phyloP scores from a whole-genome alignment of 2,797 vertebrate genomes.

The Nasua narica region DNA sequence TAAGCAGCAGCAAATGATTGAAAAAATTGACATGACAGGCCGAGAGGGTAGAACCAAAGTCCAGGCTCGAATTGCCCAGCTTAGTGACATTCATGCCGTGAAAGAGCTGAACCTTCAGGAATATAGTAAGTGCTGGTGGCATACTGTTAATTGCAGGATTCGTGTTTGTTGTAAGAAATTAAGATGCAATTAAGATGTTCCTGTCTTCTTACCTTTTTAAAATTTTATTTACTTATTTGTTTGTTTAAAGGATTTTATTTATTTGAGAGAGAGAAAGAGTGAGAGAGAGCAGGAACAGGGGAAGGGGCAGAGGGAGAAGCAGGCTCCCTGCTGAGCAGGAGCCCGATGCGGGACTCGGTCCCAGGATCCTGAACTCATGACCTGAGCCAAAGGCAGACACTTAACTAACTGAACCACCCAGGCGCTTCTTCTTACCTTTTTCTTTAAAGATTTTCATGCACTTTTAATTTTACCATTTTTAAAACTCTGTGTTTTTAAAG shows the following conservation, averaged over 20 bases:
- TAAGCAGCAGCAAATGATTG: constrained; percentile 98
- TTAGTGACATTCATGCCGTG: constrained; percentile 97
- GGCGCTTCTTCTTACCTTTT: not conserved
- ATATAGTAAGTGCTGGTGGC: constrained; percentile 88
- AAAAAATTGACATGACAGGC: constrained; percentile 95
- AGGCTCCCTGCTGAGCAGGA: not conserved
- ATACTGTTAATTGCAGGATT: not conserved
- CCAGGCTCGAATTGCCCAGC: constrained; percentile 94
- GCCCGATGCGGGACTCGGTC: not conserved
- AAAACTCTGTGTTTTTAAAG: not conserved
- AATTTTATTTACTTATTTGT: not conserved
- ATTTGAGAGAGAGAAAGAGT: not conserved
- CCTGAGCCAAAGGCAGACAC: not conserved
- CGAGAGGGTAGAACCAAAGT: constrained; percentile 96
- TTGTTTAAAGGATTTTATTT: not conserved
- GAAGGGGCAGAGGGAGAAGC: not conserved
- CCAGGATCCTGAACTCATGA: not conserved
- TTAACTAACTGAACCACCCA: not conserved
- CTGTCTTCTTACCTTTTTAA: not conserved
- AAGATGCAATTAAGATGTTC: not conserved
- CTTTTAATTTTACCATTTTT: not conserved
- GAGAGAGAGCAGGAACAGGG: not conserved
- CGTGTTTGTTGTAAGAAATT: not conserved
- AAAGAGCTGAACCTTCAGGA: constrained; percentile 92
- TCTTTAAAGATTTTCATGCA: not conserved